These are phyloP conservation scores for Ectemnius cavifrons DNA, from an alignment of 2,888 invertebrate genomes.

Conservation along the genomic window DNA sequence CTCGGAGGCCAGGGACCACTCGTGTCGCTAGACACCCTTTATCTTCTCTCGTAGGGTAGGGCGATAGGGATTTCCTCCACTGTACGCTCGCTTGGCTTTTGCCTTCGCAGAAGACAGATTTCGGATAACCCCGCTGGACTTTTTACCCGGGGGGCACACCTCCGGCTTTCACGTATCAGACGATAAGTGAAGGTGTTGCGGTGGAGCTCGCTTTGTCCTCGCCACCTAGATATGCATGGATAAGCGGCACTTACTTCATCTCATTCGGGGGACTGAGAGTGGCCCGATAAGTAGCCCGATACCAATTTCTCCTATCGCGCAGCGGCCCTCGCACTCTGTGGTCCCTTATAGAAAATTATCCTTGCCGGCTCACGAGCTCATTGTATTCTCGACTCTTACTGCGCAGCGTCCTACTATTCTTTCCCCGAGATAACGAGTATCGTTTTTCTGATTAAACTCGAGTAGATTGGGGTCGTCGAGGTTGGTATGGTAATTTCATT, in stretches of 20 bases:
- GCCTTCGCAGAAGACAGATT: constrained; percentile 53
- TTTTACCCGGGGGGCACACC: constrained; percentile 31
- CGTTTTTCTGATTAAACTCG: too few species aligned
- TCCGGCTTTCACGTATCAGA: constrained; percentile 10
- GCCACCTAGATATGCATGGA: constrained; percentile 20
- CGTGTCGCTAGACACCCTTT: too few species aligned
- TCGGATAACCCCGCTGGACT: constrained; percentile 48
- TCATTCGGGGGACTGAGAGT: constrained; percentile 4
- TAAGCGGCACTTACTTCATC: constrained; percentile 11
- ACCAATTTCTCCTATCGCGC: constrained; percentile 7
- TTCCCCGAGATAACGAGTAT: too few species aligned
- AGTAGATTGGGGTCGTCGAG: too few species aligned
- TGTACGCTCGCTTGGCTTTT: neutral
- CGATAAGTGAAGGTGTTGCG: constrained; percentile 12
- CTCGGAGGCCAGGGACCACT: too few species aligned
- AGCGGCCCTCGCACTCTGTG: neutral
- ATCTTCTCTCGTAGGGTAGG: too few species aligned
- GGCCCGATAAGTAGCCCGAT: constrained; percentile 9
- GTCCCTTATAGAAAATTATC: neutral
- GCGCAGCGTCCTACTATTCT: too few species aligned
- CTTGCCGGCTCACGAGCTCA: neutral
- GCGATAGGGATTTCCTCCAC: constrained; percentile 9
- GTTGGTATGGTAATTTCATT: too few species aligned
- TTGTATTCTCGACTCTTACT: neutral
- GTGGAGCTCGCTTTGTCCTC: constrained; percentile 14